A percentile compares a stretch with the other conserved stretches of the same genome.
Conservation (phyloP, 2,797 vertebrate species). For the Buphagus erythrorhynchus region DNA sequence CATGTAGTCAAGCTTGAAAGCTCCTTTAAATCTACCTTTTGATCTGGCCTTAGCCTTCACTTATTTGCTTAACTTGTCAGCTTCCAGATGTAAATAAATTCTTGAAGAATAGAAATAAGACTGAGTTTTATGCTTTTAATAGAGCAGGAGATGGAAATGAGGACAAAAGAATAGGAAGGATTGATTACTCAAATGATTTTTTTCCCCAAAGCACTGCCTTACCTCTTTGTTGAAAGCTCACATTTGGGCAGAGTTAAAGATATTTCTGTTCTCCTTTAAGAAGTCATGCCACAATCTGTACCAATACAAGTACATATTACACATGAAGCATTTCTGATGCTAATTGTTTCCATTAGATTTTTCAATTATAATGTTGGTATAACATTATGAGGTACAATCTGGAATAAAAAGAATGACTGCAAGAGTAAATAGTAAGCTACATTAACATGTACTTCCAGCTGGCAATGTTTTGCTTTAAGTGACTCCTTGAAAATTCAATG, state of each 20-base stretch:
- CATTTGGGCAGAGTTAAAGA: not conserved
- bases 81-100: not conserved
- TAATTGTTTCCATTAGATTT: not conserved
- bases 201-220: not conserved
- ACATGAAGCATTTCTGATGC: not conserved
- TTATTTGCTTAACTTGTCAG: not conserved
- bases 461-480: not conserved
- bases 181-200: not conserved
- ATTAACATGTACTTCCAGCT: not conserved
- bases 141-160: not conserved
- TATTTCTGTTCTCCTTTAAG: not conserved
- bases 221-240: not conserved
- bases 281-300: not conserved
- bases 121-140: not conserved
- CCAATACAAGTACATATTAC: not conserved
- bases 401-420: not conserved
- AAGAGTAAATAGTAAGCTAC: not conserved
- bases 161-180: not conserved
- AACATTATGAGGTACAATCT: not conserved
- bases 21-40: not conserved
- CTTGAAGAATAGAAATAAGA: not conserved
- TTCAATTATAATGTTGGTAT: not conserved
- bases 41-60: not conserved
- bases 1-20: not conserved
- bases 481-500: not conserved